Percentiles rank a stretch among this genome's conserved stretches.
phyloP scores from a whole-genome alignment of 2,113 vertebrate species.

The Melanerpes formicivorus region DNA sequence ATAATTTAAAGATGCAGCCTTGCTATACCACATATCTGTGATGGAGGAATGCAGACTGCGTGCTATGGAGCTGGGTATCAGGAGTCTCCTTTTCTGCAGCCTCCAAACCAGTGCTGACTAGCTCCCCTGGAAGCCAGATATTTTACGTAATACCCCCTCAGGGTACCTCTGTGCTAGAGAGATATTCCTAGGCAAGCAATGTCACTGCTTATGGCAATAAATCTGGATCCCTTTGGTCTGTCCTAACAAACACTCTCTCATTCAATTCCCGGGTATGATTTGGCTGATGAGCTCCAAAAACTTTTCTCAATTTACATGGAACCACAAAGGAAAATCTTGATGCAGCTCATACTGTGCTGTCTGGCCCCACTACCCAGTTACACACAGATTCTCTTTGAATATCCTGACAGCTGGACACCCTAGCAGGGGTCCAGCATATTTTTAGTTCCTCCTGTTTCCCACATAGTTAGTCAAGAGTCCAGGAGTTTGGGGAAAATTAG shows the following conservation, averaged over 20 bases:
- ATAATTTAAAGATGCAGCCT: neutral
- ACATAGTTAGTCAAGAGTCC: neutral
- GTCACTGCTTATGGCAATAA: neutral
- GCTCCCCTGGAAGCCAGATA: neutral
- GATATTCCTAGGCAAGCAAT: neutral
- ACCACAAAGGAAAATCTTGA: neutral
- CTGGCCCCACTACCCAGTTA: neutral
- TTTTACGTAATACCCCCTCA: neutral
- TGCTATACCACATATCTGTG: neutral
- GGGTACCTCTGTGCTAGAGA: neutral
- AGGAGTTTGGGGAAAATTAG: neutral
- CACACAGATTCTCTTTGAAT: neutral
- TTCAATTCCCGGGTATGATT: neutral
- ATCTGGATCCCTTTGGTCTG: neutral
- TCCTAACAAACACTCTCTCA: neutral
- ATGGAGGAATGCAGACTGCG: neutral
- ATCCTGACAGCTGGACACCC: neutral
- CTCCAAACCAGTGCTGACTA: neutral
- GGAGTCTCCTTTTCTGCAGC: neutral
- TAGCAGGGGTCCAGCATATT: neutral
- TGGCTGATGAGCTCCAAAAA: neutral
- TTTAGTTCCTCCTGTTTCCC: neutral
- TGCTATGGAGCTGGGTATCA: accelerated
- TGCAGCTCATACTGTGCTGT: neutral
- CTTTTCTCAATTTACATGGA: neutral